Evolutionary conservation across 1,140 invertebrate genomes (phyloP).

Genomic region (Drosophila persimilis): DNA sequence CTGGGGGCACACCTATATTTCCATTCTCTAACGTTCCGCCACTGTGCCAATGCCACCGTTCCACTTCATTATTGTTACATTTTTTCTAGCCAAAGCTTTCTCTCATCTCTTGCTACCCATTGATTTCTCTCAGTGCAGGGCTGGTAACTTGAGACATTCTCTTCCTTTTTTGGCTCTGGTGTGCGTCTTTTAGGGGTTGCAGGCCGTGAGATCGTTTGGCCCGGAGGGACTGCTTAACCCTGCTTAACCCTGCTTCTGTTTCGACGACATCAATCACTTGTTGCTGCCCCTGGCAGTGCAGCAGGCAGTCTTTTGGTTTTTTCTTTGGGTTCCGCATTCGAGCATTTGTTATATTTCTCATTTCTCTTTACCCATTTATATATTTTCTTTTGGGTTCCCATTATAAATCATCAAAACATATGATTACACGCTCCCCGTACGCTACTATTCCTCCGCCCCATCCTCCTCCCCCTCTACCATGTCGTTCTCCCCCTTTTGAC

Average conservation of each 20-base stretch:
- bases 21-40: too few species aligned
- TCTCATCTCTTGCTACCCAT: too few species aligned
- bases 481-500: constrained; percentile 37
- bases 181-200: constrained; percentile 13
- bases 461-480: background rate
- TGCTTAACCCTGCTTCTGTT: background rate
- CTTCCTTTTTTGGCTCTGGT: background rate
- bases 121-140: constrained; percentile 13
- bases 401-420: constrained; percentile 68
- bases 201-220: constrained; percentile 8
- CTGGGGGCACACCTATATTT: too few species aligned
- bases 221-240: background rate
- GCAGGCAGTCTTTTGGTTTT: constrained; percentile 1
- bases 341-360: constrained; percentile 36
- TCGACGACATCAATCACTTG: constrained; percentile 68
- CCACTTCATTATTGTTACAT: too few species aligned
- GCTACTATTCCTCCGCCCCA: constrained; percentile 9
- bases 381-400: constrained; percentile 19
- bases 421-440: constrained; percentile 51
- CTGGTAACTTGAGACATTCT: constrained; percentile 31
- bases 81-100: too few species aligned
- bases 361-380: too few species aligned
- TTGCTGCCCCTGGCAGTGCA: constrained; percentile 48
- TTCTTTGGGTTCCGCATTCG: background rate
- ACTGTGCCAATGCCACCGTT: too few species aligned